Base-by-base conservation (phyloP, 2,888 invertebrate genomes). In the Perithous albicinctus region DNA sequence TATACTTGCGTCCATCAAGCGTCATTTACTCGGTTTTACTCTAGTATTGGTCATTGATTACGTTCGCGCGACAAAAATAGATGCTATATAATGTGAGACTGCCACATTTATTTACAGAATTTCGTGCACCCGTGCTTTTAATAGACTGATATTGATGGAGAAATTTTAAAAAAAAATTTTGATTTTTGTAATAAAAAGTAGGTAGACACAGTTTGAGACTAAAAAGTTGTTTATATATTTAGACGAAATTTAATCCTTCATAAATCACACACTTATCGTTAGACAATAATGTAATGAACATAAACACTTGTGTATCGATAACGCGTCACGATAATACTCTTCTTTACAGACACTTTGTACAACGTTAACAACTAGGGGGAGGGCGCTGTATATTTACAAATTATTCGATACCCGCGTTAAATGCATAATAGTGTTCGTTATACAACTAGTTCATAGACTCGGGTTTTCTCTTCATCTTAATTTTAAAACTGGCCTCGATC, bases 21-120 rank as follows among this genome's bases (percentile, higher is more conserved):
- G 26, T 56, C 59, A 56, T 72, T 59, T 10, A n/a, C 72, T 66
- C 70, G 63, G 38, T 63, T 20, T 74, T 76, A 74, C 54, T 82
- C 51, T 67, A 80, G 51, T 83, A 85, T 86, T 86, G 86, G 86
- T 86, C 86, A 82, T 85, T 77, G 81, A 83, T 86, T 78, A 75
- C 83, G 84, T 85, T 83, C 82, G 80, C 84, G 86, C 88, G 82
- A 87, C 86, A 90, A 90, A 90, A 90, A 90, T 90, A 90, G 86
- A 90, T 84, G 82, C 79, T 84, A 85, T 86, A 64, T 38, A 66
- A 72, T 69, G 73, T 35, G 29, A 41, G 63, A 70, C 48, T 51
- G 29, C 61, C 18, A 29, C 32, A 26, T 56, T 69, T 84, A 85
- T 84, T 85, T 85, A 85, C 84, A 86, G 51, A 76, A 63, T 43